phyloP scores from a whole-genome alignment of 2,888 invertebrate species.

The Drosophila koepferae region DNA sequence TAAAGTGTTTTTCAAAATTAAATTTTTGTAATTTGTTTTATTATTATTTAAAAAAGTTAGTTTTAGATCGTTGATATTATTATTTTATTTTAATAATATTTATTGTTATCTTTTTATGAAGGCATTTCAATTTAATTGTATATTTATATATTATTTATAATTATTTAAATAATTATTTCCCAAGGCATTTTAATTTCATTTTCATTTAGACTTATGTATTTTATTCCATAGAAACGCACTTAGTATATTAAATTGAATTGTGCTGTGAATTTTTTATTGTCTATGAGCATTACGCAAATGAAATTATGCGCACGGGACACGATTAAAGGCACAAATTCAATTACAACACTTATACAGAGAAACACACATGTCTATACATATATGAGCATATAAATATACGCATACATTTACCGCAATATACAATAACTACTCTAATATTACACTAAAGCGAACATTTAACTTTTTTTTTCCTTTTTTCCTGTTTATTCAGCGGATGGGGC shows the following conservation, averaged over 20 bases:
- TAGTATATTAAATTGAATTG: slow-evolving; percentile 20
- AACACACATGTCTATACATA: neutral
- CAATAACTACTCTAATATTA: slow-evolving; percentile 23
- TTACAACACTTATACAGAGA: neutral
- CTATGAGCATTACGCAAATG: slow-evolving; percentile 34
- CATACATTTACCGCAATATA: neutral
- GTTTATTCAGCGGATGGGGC: neutral
- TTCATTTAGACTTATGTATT: neutral
- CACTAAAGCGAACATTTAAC: slow-evolving; percentile 24
- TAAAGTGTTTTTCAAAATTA: too few species aligned
- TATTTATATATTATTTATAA: neutral
- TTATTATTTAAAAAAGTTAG: neutral
- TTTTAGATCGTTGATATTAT: neutral
- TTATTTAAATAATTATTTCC: neutral
- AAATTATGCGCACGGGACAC: slow-evolving; percentile 20
- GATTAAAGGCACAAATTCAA: slow-evolving; percentile 51
- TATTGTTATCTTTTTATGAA: neutral
- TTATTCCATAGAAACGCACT: slow-evolving; percentile 17
- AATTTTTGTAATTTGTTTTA: too few species aligned
- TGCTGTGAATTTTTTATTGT: slow-evolving; percentile 32
- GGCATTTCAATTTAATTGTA: neutral
- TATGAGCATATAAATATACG: neutral
- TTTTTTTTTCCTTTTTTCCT: slow-evolving; percentile 21
- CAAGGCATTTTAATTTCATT: neutral
- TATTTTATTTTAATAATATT: neutral